These are phyloP conservation scores for Pristionchus pacificus DNA, from an alignment of 1,140 invertebrate species.

Conservation along the genomic window DNA sequence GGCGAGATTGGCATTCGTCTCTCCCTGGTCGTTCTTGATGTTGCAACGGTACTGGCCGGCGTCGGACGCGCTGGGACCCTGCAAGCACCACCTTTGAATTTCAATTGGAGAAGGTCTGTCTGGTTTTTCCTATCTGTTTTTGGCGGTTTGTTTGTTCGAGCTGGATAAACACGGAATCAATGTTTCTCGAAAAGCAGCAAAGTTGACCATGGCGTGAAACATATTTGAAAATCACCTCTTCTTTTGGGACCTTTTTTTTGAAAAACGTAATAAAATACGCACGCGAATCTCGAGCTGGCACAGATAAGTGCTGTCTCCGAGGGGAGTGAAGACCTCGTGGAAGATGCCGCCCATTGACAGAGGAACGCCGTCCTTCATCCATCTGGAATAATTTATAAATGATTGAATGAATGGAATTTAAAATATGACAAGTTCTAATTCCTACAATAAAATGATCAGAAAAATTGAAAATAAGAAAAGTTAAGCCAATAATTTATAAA, in stretches of 20 bases:
- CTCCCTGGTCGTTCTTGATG: conserved; percentile 88
- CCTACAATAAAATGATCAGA: not conserved
- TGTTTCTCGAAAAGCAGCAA: no score
- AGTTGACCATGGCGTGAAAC: no score
- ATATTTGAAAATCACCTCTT: no score
- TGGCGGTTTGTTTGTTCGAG: no score
- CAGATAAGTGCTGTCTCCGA: conserved; percentile 80
- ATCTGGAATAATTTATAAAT: conserved; percentile 18
- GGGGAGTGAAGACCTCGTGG: conserved; percentile 78
- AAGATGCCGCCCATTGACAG: conserved; percentile 78
- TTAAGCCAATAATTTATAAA: not conserved
- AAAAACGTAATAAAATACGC: conserved; percentile 33
- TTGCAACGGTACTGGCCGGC: conserved; percentile 96
- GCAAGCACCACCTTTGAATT: conserved; percentile 39
- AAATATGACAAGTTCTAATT: no score
- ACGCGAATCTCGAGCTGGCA: conserved; percentile 80
- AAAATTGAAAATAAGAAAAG: not conserved
- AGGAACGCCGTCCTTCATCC: conserved; percentile 71
- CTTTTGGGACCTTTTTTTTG: no score
- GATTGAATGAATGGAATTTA: no score
- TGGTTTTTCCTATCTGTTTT: no score
- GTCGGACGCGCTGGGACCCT: conserved; percentile 85
- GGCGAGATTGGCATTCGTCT: conserved; percentile 90
- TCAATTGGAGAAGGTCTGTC: no score
- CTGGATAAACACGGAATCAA: no score